These are phyloP conservation scores for Poecilia latipinna DNA, from an alignment of 2,113 vertebrate genomes.

Conservation along the genomic window DNA sequence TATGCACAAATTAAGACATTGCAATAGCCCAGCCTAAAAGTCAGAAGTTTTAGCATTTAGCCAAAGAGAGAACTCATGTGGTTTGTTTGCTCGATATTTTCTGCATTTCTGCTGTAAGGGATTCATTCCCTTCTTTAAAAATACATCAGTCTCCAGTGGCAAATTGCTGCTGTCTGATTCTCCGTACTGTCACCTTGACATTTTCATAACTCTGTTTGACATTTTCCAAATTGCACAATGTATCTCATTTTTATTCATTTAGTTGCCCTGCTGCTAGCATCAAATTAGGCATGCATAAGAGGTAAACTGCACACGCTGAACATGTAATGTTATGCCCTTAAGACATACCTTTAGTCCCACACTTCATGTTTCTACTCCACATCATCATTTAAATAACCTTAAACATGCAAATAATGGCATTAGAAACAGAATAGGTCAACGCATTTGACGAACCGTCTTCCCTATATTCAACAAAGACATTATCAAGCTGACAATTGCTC, in stretches of 20 bases:
- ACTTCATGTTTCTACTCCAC: slow-evolving; percentile 4
- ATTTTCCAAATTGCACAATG: slow-evolving; percentile 45
- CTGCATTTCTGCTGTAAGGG: slow-evolving; percentile 3
- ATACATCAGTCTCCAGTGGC: background rate
- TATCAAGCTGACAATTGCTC: slow-evolving; percentile 23
- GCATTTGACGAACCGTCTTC: background rate
- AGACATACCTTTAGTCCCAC: slow-evolving; percentile 16
- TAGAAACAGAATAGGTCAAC: background rate
- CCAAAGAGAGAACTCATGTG: background rate
- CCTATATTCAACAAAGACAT: slow-evolving; percentile 15
- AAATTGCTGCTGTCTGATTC: slow-evolving; percentile 18
- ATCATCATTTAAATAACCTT: slow-evolving; percentile 9
- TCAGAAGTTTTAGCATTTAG: background rate
- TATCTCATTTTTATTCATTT: slow-evolving; percentile 39
- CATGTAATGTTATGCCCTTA: slow-evolving; percentile 8
- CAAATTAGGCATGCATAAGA: slow-evolving; percentile 6
- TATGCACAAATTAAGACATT: background rate
- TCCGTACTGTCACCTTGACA: slow-evolving; percentile 47
- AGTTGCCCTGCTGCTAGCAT: slow-evolving; percentile 9
- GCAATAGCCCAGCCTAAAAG: background rate
- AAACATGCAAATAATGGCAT: slow-evolving; percentile 19
- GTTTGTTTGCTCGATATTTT: slow-evolving; percentile 5
- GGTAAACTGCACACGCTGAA: slow-evolving; percentile 14
- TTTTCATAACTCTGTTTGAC: slow-evolving; percentile 48
- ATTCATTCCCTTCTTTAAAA: slow-evolving; percentile 14